A percentile compares a stretch with the other conserved stretches of the same genome.
phyloP scores from a whole-genome alignment of 1,140 invertebrate genomes.

The Lordiphosa collinella region DNA sequence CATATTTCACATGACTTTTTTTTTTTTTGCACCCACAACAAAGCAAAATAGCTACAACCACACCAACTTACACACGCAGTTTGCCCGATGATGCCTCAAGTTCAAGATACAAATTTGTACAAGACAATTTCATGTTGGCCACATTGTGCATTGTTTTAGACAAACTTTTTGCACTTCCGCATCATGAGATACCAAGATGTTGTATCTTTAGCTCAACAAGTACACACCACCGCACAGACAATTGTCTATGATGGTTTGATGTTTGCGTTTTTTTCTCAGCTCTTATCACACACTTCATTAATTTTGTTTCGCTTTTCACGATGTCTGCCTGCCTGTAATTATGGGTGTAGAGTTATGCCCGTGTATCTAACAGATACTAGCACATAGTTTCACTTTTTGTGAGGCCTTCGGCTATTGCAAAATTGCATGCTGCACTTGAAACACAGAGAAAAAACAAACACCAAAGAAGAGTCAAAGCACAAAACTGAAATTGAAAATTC shows the following conservation, averaged over 20 bases:
- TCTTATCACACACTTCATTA: conserved; percentile 75
- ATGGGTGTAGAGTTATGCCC: conserved; percentile 40
- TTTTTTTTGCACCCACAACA: conserved; percentile 3
- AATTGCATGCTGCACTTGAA: conserved; percentile 75
- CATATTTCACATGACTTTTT: background rate
- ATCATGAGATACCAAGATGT: conserved; percentile 19
- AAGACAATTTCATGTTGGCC: conserved; percentile 38
- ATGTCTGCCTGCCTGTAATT: conserved; percentile 20
- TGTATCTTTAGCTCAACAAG: background rate
- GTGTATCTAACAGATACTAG: conserved; percentile 43
- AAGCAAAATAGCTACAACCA: conserved; percentile 1
- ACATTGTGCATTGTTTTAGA: conserved; percentile 60
- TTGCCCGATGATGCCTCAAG: conserved; percentile 60
- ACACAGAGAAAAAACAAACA: conserved; percentile 16
- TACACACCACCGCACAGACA: conserved; percentile 12
- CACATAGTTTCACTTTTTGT: conserved; percentile 63
- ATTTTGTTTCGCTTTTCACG: conserved; percentile 74
- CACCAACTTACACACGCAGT: conserved; percentile 13
- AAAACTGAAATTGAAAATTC: conserved; percentile 39
- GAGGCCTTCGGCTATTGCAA: conserved; percentile 55
- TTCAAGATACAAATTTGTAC: conserved; percentile 67
- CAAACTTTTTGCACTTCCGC: conserved; percentile 58
- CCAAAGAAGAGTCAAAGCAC: conserved; percentile 1
- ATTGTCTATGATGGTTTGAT: conserved; percentile 22
- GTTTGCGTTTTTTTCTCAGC: conserved; percentile 55